Evolutionary conservation across 2,888 invertebrate species (phyloP).

Genomic region (Bibio marci): DNA sequence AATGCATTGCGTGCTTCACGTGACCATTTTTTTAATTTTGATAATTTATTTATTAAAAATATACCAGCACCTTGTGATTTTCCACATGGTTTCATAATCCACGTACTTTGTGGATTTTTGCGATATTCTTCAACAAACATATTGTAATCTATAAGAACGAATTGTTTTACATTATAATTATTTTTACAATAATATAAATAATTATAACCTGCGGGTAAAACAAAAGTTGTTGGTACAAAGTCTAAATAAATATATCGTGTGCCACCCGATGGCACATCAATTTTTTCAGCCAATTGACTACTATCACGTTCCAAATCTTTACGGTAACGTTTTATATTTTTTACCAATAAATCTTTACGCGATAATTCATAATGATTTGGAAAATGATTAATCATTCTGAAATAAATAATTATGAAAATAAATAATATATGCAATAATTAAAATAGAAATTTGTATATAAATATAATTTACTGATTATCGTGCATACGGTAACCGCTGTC

Average conservation of each 20-base stretch:
- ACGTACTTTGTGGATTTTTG: constrained; percentile 84
- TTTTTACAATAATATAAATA: neutral
- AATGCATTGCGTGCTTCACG: constrained; percentile 72
- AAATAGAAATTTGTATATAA: neutral
- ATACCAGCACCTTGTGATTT: constrained; percentile 71
- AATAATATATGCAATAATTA: neutral
- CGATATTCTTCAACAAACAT: constrained; percentile 94
- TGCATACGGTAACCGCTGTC: constrained; percentile 84
- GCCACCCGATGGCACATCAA: constrained; percentile 35
- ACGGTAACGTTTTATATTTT: constrained; percentile 87
- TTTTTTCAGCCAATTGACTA: constrained; percentile 66
- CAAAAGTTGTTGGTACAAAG: constrained; percentile 86
- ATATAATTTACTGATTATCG: constrained; percentile 61
- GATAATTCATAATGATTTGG: constrained; percentile 92
- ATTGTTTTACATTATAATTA: neutral
- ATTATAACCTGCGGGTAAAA: constrained; percentile 53
- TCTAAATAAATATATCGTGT: constrained; percentile 70
- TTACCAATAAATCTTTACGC: constrained; percentile 87
- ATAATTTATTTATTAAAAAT: constrained; percentile 86
- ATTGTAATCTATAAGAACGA: constrained; percentile 55
- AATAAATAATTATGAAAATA: constrained; percentile 8
- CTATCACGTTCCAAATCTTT: constrained; percentile 86
- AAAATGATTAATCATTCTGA: constrained; percentile 82
- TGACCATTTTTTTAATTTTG: constrained; percentile 82
- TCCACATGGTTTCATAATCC: constrained; percentile 97